Base-by-base conservation (phyloP, 2,888 invertebrate species). In the Tipula lateralis region DNA sequence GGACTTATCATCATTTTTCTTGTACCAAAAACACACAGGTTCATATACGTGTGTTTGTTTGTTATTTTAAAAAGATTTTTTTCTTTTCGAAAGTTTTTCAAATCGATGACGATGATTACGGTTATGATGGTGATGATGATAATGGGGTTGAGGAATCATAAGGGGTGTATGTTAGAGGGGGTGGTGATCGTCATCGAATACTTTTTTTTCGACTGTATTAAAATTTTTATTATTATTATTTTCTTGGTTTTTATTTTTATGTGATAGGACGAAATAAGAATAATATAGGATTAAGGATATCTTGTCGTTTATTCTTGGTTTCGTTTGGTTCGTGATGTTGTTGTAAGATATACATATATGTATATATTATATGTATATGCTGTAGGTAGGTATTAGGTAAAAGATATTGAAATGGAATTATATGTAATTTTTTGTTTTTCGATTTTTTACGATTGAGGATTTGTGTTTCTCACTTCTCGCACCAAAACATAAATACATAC, bases 161-260 rank as follows among this genome's bases (percentile, higher is more conserved):
- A n/a, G n/a, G n/a, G n/a, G n/a, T n/a, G n/a, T n/a, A 32, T 32
- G 32, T 3, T 32, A 7, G 32, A 5, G 39, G 39, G 13, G 39
- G 9, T 39, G 13, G 39, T 9, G 66, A 66, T 66, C 66, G 24
- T 66, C 66, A 24, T 24, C 66, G 24, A 24, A 66, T 66, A 66
- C 24, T 66, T 66, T 44, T n/a, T n/a, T 36, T 66, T 66, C 12
- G 66, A 66, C 66, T 66, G 66, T 66, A 66, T 66, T 66, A 66
- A 66, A 66, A 66, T 66, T 66, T 66, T 66, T 66, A 66, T 66
- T 66, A 66, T 66, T 66, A 66, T 66, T 66, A 66, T 66, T 66
- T 66, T 66, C 66, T 66, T 66, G 66, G 66, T 66, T 66, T 66
- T 66, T 66, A 66, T 66, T 66, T 66, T 66, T 66, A 66, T 66